Evolutionary conservation across 2,113 vertebrate species (phyloP).

Genomic region (Cardinalis cardinalis): DNA sequence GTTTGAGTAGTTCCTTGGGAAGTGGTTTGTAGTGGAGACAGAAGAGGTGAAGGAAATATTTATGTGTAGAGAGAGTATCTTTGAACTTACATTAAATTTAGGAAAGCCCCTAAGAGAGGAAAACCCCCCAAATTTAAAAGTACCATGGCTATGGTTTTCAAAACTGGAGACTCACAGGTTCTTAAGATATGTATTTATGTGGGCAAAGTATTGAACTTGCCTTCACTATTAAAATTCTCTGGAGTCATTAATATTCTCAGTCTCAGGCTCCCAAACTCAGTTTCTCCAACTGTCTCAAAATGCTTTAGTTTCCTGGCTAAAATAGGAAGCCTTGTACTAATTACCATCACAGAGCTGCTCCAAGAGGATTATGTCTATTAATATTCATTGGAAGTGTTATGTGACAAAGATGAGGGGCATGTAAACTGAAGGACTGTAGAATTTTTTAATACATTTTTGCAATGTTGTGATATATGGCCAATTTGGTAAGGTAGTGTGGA

Average conservation of each 20-base stretch:
- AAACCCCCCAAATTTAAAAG: fast-evolving
- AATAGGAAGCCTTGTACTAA: neutral
- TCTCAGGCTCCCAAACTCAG: neutral
- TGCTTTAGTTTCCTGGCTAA: neutral
- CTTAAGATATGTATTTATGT: neutral
- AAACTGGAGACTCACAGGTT: neutral
- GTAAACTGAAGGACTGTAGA: neutral
- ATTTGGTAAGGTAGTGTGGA: neutral
- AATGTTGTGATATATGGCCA: neutral
- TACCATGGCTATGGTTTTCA: neutral
- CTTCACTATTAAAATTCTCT: neutral
- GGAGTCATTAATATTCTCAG: neutral
- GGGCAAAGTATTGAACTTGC: neutral
- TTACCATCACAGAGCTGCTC: neutral
- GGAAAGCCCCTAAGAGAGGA: neutral
- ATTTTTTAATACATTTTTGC: neutral
- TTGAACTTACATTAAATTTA: neutral
- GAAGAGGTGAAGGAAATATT: neutral
- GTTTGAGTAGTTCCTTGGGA: neutral
- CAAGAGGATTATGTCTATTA: neutral
- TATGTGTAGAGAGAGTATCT: neutral
- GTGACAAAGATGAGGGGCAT: neutral
- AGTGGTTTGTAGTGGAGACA: neutral
- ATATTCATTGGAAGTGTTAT: neutral
- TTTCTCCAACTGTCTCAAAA: neutral